phyloP scores from a whole-genome alignment of 1,140 invertebrate genomes.

The Triops cancriformis region DNA sequence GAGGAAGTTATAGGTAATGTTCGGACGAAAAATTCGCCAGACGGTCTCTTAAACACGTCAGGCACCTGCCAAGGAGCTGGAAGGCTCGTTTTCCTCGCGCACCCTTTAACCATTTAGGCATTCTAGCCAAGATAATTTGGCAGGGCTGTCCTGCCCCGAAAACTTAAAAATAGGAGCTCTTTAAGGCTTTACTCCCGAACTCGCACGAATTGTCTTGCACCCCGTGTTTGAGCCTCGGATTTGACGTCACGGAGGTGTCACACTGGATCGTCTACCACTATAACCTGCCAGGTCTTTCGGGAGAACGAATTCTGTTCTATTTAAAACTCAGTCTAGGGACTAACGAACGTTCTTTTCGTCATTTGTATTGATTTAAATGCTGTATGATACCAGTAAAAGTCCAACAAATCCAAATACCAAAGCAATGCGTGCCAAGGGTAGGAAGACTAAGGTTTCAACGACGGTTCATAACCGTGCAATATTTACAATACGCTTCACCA shows the following conservation, averaged over 20 bases:
- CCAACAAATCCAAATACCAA: neutral
- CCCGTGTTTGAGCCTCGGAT: neutral
- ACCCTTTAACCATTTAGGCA: neutral
- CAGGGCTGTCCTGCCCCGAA: neutral
- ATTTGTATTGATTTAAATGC: neutral
- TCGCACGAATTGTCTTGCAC: neutral
- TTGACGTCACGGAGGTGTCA: neutral
- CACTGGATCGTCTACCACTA: neutral
- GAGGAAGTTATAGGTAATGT: too few species aligned
- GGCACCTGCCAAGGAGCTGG: neutral
- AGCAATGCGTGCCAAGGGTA: neutral
- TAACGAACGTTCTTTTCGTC: neutral
- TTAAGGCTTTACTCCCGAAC: neutral
- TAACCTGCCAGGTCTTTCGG: neutral
- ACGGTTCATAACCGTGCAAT: neutral
- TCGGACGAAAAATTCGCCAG: too few species aligned
- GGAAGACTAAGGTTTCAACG: neutral
- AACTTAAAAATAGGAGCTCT: slow-evolving; percentile 2
- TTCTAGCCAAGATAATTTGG: slow-evolving; percentile 1
- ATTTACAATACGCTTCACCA: neutral
- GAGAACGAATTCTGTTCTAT: neutral
- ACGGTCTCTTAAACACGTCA: neutral
- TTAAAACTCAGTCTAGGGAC: neutral
- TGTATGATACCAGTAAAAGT: neutral
- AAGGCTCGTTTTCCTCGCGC: neutral